Percentiles rank a stretch among this genome's conserved stretches.
Conservation (phyloP, 2,113 vertebrate species). For the Pangasianodon hypophthalmus region DNA sequence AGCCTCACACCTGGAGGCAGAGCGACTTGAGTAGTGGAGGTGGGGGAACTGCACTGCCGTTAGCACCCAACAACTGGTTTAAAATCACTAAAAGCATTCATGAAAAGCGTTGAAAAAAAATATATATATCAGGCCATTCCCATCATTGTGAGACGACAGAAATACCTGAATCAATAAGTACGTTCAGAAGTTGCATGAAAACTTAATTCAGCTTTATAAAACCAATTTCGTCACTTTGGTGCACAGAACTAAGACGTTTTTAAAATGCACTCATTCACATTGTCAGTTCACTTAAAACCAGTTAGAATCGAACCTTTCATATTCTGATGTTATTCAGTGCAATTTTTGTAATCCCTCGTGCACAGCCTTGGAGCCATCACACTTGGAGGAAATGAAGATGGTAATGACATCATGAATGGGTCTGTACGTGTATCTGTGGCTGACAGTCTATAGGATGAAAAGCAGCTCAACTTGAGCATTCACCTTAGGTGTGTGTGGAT, state of each 20-base stretch:
- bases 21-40: conserved; percentile 41
- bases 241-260: conserved; percentile 27
- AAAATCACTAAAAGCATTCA: conserved; percentile 13
- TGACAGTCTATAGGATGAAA: conserved; percentile 58
- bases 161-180: conserved; percentile 11
- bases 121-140: conserved; percentile 17
- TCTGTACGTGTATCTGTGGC: conserved; percentile 50
- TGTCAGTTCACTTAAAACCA: conserved; percentile 39
- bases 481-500: conserved; percentile 37
- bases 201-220: conserved; percentile 21
- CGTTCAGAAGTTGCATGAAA: conserved; percentile 3
- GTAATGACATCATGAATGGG: conserved; percentile 33
- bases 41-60: conserved; percentile 27
- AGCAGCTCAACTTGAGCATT: conserved; percentile 61
- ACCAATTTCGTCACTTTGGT: conserved; percentile 39
- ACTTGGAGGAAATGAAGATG: conserved; percentile 44
- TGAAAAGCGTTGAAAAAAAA: conserved; percentile 16
- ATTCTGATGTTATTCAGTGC: conserved; percentile 65
- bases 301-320: conserved; percentile 43
- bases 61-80: conserved; percentile 43
- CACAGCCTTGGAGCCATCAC: conserved; percentile 13
- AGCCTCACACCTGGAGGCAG: conserved; percentile 49
- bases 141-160: conserved; percentile 2
- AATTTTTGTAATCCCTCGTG: conserved; percentile 51
- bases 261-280: conserved; percentile 45